Percentiles rank a stretch among this genome's conserved stretches.
Conservation (phyloP, 2,888 invertebrate genomes). For the Branchinecta sandiegonensis region DNA sequence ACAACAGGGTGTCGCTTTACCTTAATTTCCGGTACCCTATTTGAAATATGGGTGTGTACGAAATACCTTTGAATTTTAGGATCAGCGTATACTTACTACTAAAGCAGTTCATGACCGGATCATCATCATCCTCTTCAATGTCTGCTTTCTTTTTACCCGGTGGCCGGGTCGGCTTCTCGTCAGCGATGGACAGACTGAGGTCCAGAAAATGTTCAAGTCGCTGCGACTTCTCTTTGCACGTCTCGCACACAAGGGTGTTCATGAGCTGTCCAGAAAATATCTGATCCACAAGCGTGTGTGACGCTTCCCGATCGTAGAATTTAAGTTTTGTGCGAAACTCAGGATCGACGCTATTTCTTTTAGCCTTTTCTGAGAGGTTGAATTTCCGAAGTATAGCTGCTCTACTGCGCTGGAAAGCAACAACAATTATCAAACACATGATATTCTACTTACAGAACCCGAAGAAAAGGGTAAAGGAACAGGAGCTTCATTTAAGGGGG, state of each 20-base stretch:
- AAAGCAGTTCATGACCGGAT: conserved; percentile 31
- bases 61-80: no score
- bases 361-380: conserved; percentile 54
- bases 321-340: conserved; percentile 60
- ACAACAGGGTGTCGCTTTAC: no score
- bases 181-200: conserved; percentile 69
- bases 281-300: conserved; percentile 51
- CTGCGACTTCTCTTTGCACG: conserved; percentile 71
- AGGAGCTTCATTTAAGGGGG: no score
- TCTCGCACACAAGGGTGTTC: conserved; percentile 74
- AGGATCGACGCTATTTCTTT: conserved; percentile 47
- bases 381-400: conserved; percentile 59
- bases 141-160: conserved; percentile 31
- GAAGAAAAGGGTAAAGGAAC: no score
- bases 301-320: conserved; percentile 66
- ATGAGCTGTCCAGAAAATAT: conserved; percentile 87
- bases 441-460: no score
- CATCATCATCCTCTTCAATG: conserved; percentile 29
- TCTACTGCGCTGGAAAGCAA: conserved; percentile 53
- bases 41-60: no score
- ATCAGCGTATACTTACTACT: conserved; percentile 32
- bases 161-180: conserved; percentile 48
- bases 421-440: background rate
- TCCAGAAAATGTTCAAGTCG: conserved; percentile 86
- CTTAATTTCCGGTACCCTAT: no score